Percentiles rank a stretch among this genome's conserved stretches.
Conservation (phyloP, 1,140 invertebrate genomes). For the Euura saliciscinereae region DNA sequence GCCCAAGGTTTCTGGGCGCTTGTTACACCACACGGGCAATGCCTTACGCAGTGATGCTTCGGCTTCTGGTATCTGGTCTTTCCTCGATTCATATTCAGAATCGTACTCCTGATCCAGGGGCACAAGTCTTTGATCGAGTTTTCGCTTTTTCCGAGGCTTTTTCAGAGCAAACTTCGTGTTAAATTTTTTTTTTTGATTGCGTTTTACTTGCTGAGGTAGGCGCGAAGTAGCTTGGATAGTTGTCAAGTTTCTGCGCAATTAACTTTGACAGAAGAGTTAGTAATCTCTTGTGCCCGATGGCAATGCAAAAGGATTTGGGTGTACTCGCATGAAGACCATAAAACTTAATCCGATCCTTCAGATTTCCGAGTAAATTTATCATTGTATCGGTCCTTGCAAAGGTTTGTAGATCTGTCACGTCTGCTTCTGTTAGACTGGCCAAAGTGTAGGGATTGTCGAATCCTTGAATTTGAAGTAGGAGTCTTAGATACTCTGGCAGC, state of each 20-base stretch:
- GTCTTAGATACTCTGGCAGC: neutral
- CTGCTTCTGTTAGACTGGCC: neutral
- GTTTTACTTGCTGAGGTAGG: neutral
- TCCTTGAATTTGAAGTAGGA: neutral
- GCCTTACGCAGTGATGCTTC: neutral
- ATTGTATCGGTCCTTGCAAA: neutral
- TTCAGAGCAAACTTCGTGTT: neutral
- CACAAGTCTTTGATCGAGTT: neutral
- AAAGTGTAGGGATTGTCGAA: neutral
- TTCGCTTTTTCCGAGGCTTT: too few species aligned
- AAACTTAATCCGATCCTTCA: neutral
- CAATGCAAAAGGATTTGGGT: neutral
- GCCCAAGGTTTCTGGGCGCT: neutral
- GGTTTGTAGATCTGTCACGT: neutral
- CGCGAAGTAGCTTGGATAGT: neutral
- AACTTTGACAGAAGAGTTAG: neutral
- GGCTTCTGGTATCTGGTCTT: neutral
- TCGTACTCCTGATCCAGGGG: neutral
- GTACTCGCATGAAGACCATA: neutral
- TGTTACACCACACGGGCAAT: neutral
- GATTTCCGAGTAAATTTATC: neutral
- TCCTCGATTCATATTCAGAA: neutral
- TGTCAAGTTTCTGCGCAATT: neutral
- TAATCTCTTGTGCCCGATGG: neutral
- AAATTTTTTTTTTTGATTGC: neutral